Evolutionary conservation across 1,140 invertebrate genomes (phyloP).

Genomic region (Odontomachus brunneus): DNA sequence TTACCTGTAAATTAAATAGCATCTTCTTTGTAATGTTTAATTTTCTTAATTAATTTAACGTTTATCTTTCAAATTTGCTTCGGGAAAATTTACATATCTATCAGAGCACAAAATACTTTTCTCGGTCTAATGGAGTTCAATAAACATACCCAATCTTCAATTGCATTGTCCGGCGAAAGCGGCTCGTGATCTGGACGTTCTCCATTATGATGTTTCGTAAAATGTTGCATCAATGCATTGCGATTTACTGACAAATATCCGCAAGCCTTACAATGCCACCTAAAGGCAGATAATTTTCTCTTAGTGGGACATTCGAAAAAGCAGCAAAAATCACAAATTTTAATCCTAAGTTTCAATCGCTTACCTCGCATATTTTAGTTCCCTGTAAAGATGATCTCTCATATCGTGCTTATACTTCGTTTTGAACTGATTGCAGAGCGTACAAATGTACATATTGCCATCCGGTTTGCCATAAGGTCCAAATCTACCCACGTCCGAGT

Average conservation of each 20-base stretch:
- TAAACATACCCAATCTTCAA: constrained; percentile 82
- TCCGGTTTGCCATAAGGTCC: constrained; percentile 82
- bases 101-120: too few relatives aligned
- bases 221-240: constrained; percentile 77
- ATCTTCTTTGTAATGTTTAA: neutral
- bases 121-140: neutral
- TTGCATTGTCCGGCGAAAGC: constrained; percentile 75
- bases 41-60: too few relatives aligned
- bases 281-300: constrained; percentile 36
- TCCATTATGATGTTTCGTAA: constrained; percentile 75
- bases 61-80: too few relatives aligned
- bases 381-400: constrained; percentile 86
- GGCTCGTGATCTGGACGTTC: constrained; percentile 66
- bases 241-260: constrained; percentile 78
- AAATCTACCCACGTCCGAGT: constrained; percentile 68
- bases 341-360: neutral
- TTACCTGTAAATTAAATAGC: constrained; percentile 67
- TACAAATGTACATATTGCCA: constrained; percentile 84
- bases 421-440: constrained; percentile 85
- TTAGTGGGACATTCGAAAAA: neutral
- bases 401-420: constrained; percentile 85
- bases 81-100: too few relatives aligned
- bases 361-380: constrained; percentile 86
- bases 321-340: neutral
- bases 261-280: constrained; percentile 80